These are phyloP conservation scores for Columba livia DNA, from an alignment of 2,113 vertebrate species.

Conservation along the genomic window DNA sequence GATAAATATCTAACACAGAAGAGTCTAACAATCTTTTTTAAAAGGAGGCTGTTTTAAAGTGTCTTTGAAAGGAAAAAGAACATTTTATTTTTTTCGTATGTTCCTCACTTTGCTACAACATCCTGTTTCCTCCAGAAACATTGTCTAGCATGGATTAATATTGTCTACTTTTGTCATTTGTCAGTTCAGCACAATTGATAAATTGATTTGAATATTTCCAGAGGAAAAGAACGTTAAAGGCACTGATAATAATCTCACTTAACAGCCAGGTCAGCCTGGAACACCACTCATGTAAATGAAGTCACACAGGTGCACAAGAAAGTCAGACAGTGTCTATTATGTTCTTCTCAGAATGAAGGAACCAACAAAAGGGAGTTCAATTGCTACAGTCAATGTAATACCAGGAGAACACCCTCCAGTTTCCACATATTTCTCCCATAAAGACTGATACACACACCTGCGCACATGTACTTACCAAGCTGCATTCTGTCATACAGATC, in stretches of 20 bases:
- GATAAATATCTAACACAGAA: background rate
- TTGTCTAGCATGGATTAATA: background rate
- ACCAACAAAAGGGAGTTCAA: background rate
- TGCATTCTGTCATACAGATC: constrained; percentile 80
- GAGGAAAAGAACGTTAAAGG: background rate
- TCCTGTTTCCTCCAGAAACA: background rate
- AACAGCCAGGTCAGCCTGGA: background rate
- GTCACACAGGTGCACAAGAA: background rate
- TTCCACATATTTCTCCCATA: background rate
- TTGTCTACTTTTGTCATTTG: background rate
- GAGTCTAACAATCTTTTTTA: background rate
- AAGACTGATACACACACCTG: background rate
- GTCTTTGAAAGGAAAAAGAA: background rate
- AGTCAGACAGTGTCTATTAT: background rate
- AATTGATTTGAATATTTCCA: background rate
- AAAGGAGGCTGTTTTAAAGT: background rate
- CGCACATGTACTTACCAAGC: constrained; percentile 75
- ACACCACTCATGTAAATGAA: background rate
- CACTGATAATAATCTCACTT: background rate
- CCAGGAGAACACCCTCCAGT: background rate
- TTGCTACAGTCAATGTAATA: background rate
- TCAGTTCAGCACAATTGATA: background rate
- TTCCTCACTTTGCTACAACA: background rate
- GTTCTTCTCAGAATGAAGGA: background rate
- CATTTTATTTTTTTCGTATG: background rate